phyloP scores from a whole-genome alignment of 2,888 invertebrate species.

The Drosophila atripex region DNA sequence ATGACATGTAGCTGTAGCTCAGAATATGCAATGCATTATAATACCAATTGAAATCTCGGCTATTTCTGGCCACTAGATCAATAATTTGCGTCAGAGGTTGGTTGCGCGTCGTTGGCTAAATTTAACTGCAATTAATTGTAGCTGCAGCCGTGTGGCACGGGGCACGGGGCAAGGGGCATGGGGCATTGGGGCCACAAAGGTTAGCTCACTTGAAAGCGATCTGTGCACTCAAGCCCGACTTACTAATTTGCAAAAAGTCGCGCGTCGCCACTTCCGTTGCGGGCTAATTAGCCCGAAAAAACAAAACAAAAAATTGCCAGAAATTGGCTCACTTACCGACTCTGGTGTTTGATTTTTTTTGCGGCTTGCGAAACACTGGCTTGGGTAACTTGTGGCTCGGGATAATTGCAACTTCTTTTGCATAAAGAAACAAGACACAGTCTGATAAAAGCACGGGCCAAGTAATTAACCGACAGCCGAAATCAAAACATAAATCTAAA shows the following conservation, averaged over 20 bases:
- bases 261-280: slow-evolving; percentile 37
- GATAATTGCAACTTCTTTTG: slow-evolving; percentile 10
- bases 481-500: slow-evolving; percentile 32
- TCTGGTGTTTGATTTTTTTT: slow-evolving; percentile 1
- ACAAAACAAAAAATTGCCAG: slow-evolving; percentile 20
- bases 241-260: slow-evolving; percentile 55
- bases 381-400: slow-evolving; percentile 1
- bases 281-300: slow-evolving; percentile 29
- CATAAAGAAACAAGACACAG: not conserved
- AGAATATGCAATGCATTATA: not conserved
- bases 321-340: slow-evolving; percentile 31
- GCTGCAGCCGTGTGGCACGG: not conserved
- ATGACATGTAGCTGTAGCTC: not conserved
- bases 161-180: not conserved
- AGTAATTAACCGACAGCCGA: slow-evolving; percentile 20
- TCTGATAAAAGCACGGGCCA: slow-evolving; percentile 3
- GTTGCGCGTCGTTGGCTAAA: slow-evolving; percentile 47
- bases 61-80: slow-evolving; percentile 58
- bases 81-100: slow-evolving; percentile 49
- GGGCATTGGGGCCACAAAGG: slow-evolving; percentile 36
- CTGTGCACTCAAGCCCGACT: slow-evolving; percentile 37
- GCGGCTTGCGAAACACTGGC: slow-evolving; percentile 17
- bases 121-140: slow-evolving; percentile 66
- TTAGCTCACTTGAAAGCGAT: slow-evolving; percentile 34
- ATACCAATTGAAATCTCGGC: not conserved